Evolutionary conservation across 2,888 invertebrate genomes (phyloP), one percentile per base, ranked within the genome.

Genomic region (Salticus scenicus): DNA sequence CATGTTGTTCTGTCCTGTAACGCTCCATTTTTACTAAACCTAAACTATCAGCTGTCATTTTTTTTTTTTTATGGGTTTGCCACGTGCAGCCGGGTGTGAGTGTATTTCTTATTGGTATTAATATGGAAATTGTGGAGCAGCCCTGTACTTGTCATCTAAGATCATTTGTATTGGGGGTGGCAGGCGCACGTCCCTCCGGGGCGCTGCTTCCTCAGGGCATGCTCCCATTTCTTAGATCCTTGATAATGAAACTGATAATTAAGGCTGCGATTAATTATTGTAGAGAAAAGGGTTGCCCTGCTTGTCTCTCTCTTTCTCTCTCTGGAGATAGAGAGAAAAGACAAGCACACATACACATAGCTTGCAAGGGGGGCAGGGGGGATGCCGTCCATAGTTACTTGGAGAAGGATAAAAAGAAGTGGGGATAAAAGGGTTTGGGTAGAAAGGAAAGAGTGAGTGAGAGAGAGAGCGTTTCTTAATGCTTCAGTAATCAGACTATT

Each of bases 181-280:
- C 57, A 24, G 28, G 75, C 70, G 69, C 57, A 67, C 79, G 74
- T 28, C 72, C 64, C 80, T 70, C 72, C 51, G 42, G 85, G 79
- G 75, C 79, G 71, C 67, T 30, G 47, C 83, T 79, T 76, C 87
- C 84, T 87, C 37, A 75, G 83, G 83, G 78, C 79, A 77, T 51
- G 81, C 87, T 87, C 84, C 76, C 76, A 76, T 77, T 81, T 81
- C 83, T 87, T 87, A 85, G 87, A 87, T 87, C 78, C 87, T 76
- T 81, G 85, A 84, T 87, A 87, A 87, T 87, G 87, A 87, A 87
- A 87, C 87, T 87, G 81, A 82, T 87, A 87, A 87, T 87, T 87
- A 87, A 87, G 87, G 81, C 78, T 77, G 81, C 83, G 87, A 87
- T 87, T 85, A 87, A 87, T 87, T 87, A 83, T 87, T 75, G 74